Conservation (phyloP, 2,797 vertebrate species). For the Alexandromys oeconomus region DNA sequence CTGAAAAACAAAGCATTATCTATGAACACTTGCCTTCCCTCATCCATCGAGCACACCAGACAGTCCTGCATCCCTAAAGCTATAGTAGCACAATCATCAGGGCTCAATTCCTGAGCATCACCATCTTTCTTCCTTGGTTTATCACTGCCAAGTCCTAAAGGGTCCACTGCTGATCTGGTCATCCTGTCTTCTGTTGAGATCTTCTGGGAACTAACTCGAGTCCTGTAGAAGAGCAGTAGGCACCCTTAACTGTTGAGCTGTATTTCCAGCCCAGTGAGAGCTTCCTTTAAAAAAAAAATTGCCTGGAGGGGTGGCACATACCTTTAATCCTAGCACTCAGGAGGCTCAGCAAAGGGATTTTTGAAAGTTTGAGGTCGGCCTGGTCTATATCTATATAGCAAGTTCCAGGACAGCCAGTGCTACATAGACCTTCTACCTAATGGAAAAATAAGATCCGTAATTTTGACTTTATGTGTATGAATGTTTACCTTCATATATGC, state of each 20-base stretch:
- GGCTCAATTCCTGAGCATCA: neutral
- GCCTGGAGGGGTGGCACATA: neutral
- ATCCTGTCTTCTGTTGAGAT: neutral
- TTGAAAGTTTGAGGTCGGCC: too few relatives aligned
- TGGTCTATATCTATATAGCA: neutral
- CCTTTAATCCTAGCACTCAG: neutral
- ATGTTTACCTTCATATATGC: neutral
- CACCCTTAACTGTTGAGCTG: neutral
- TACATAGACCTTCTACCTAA: neutral
- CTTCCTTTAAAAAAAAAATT: neutral
- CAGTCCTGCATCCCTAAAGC: neutral
- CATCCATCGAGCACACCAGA: neutral
- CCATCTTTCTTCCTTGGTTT: neutral
- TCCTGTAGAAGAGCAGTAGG: neutral
- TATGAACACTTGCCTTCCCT: neutral
- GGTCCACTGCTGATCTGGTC: neutral
- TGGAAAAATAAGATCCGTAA: neutral
- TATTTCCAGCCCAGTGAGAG: neutral
- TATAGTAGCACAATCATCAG: neutral
- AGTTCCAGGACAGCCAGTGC: neutral
- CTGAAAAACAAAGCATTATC: neutral
- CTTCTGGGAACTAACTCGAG: neutral
- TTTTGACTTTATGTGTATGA: neutral
- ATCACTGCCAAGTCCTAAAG: neutral
- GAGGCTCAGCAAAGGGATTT: neutral